These are phyloP conservation scores for Nautilus pompilius DNA, from an alignment of 1,140 invertebrate genomes.

Conservation along the genomic window DNA sequence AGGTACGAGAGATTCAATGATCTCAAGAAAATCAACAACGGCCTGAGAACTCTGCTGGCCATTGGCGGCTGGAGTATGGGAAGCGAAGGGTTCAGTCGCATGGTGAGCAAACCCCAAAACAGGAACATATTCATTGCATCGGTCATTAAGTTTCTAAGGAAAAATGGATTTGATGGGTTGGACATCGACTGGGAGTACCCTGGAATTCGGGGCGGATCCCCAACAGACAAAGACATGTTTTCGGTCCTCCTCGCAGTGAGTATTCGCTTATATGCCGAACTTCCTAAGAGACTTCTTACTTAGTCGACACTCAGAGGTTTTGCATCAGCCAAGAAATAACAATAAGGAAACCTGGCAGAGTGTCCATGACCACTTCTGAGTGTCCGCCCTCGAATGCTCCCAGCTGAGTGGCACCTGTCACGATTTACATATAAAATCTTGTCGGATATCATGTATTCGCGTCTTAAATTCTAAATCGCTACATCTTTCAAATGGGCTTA, in stretches of 20 bases:
- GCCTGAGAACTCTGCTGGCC: slow-evolving; percentile 86
- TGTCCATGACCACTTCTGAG: too few relatives aligned
- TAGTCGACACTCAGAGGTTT: too few relatives aligned
- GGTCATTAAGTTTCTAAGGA: slow-evolving; percentile 79
- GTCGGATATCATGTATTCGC: too few relatives aligned
- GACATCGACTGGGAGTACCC: slow-evolving; percentile 43
- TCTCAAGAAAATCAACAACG: slow-evolving; percentile 85
- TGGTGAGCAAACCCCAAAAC: slow-evolving; percentile 32
- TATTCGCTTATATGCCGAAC: too few relatives aligned
- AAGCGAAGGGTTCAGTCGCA: slow-evolving; percentile 64
- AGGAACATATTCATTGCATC: slow-evolving; percentile 19
- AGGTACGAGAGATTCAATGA: slow-evolving; percentile 33
- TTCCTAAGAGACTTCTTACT: too few relatives aligned
- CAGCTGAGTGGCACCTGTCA: too few relatives aligned
- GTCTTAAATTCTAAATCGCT: too few relatives aligned
- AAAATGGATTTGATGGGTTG: slow-evolving; percentile 65
- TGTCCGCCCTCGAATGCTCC: too few relatives aligned
- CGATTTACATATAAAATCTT: too few relatives aligned
- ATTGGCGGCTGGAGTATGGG: slow-evolving; percentile 97
- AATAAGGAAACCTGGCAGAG: too few relatives aligned
- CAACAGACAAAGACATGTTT: slow-evolving; percentile 16
- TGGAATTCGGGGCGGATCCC: slow-evolving; percentile 61
- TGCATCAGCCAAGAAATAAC: too few relatives aligned
- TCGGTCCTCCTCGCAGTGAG: slow-evolving; percentile 10
- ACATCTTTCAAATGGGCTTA: too few relatives aligned